phyloP scores from a whole-genome alignment of 2,113 vertebrate genomes.

The Recurvirostra avosetta region DNA sequence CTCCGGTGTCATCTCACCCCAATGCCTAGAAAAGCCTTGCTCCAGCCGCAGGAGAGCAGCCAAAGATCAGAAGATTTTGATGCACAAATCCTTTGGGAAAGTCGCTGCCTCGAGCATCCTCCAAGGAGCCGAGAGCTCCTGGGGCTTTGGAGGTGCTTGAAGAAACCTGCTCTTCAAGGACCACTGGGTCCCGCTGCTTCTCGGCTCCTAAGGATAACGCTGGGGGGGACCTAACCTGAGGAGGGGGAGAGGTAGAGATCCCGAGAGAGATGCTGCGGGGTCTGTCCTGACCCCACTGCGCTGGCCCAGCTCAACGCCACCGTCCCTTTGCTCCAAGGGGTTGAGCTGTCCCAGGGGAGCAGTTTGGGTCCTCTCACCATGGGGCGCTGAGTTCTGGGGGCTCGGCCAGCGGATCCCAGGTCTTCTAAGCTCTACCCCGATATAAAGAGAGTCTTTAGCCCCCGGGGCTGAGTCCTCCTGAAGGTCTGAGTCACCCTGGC shows the following conservation, averaged over 20 bases:
- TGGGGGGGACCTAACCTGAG: background rate
- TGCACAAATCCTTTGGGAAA: background rate
- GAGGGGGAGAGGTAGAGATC: background rate
- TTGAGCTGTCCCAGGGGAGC: background rate
- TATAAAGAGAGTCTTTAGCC: fast-evolving
- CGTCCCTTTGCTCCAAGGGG: background rate
- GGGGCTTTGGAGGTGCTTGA: background rate
- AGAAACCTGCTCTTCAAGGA: background rate
- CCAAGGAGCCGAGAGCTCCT: background rate
- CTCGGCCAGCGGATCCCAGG: background rate
- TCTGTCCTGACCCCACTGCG: fast-evolving
- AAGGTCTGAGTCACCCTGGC: background rate
- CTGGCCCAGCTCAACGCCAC: background rate
- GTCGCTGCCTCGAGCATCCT: background rate
- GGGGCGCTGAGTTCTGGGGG: background rate
- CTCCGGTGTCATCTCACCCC: background rate
- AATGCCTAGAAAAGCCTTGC: background rate
- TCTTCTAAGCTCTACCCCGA: background rate
- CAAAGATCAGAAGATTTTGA: background rate
- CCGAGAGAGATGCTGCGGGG: background rate
- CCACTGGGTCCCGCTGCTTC: background rate
- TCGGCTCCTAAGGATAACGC: background rate
- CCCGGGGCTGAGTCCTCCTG: background rate
- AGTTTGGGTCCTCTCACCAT: fast-evolving
- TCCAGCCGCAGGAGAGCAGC: background rate